These are phyloP conservation scores for Amphilophus citrinellus DNA, from an alignment of 2,113 vertebrate species.

Conservation along the genomic window DNA sequence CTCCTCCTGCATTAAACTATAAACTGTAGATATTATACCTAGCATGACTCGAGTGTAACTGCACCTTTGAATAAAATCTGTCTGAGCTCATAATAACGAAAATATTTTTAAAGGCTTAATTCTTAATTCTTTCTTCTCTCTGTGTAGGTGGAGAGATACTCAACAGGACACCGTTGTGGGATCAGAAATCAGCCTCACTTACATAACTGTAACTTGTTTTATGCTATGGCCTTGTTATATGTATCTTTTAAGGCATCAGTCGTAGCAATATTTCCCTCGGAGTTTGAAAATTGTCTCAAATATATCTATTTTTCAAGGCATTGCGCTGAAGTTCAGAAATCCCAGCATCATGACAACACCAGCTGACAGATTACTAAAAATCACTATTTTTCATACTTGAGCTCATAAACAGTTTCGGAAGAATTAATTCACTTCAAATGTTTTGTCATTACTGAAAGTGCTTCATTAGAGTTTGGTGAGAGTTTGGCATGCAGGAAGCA, in stretches of 20 bases:
- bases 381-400: neutral
- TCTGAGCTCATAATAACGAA: neutral
- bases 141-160: too few relatives aligned
- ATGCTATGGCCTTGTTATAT: too few relatives aligned
- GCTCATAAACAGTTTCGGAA: neutral
- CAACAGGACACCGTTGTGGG: too few relatives aligned
- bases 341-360: neutral
- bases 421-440: neutral
- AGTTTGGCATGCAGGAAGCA: neutral
- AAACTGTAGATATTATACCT: neutral
- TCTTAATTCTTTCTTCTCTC: too few relatives aligned
- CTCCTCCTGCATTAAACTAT: neutral
- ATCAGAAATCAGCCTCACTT: too few relatives aligned
- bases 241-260: neutral
- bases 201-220: too few relatives aligned
- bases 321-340: neutral
- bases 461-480: neutral
- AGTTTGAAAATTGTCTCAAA: neutral
- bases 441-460: slow-evolving; percentile 9
- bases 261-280: neutral
- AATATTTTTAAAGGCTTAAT: neutral
- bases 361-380: neutral
- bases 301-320: neutral
- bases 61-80: neutral
- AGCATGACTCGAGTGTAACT: neutral